Base-by-base conservation (phyloP, 2,797 vertebrate genomes). In the Pygocentrus nattereri region DNA sequence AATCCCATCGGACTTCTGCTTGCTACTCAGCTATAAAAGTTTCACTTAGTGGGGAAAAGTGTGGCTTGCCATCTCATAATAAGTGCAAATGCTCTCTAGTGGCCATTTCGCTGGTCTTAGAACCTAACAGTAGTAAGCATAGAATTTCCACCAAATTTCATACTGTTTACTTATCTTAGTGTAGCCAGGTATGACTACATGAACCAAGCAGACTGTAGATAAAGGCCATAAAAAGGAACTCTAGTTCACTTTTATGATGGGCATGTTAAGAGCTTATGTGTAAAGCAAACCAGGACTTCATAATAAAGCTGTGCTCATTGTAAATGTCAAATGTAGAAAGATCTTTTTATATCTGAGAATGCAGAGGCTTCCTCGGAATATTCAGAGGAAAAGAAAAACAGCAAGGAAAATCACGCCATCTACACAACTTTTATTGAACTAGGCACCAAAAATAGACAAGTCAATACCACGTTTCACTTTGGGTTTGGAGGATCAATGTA, bases 391-490 rank as follows among this genome's bases (percentile, higher is more conserved):
- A 74, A 38, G 50, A 61, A 74, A 38, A 30, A 69, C 58, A 73
- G 70, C 65, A 58, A 82, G 50, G 56, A 73, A 62, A 25, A 31
- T 68, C 65, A 52, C 59, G 79, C 71, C 74, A 83, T 85, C 12
- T 73, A 76, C 77, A 86, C 76, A 79, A 78, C 44, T 59, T 86
- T 88, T 88, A 86, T 88, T 88, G 77, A 88, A 71, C 73, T 41
- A 82, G 76, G 74, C 76, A 85, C 80, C 79, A 84, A 79, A 67
- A 88, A 84, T 69, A 73, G 79, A 85, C 77, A 78, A 77, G 68
- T 82, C 87, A 85, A 80, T 67, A 84, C 6, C 79, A 73, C 71
- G 76, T 72, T 85, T 81, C 79, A 85, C 50, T 82, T 50, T 80
- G 54, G 41, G 62, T 69, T 50, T 52, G 27, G n/a, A 73, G 38